Evolutionary conservation across 1,140 invertebrate species (phyloP).

Genomic region (Drosophila jambulina): DNA sequence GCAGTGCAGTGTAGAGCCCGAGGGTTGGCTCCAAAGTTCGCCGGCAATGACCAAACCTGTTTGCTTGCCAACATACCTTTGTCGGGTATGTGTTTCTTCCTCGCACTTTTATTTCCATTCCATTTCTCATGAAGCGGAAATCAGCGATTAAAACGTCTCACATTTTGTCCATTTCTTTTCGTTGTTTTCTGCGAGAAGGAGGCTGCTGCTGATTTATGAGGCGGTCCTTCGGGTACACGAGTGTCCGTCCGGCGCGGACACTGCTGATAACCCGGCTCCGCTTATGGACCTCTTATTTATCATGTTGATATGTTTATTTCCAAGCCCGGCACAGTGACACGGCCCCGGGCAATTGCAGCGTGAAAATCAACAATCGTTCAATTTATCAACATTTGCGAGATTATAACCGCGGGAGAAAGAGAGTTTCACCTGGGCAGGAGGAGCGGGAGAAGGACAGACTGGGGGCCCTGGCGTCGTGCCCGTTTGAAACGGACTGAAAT

Average conservation of each 20-base stretch:
- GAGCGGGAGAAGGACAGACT: background rate
- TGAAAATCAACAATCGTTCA: constrained; percentile 70
- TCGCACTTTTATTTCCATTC: constrained; percentile 34
- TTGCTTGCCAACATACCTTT: constrained; percentile 17
- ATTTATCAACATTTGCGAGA: constrained; percentile 74
- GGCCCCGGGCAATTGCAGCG: constrained; percentile 55
- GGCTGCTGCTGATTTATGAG: constrained; percentile 68
- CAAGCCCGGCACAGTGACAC: constrained; percentile 66
- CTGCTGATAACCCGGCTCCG: constrained; percentile 55
- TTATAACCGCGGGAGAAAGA: constrained; percentile 38
- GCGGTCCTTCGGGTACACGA: constrained; percentile 71
- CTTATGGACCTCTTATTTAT: constrained; percentile 73
- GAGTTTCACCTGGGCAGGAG: constrained; percentile 19
- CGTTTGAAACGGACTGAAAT: constrained; percentile 48
- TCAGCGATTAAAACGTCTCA: constrained; percentile 73
- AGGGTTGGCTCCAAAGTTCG: constrained; percentile 45
- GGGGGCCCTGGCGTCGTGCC: constrained; percentile 31
- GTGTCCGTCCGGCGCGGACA: constrained; percentile 29
- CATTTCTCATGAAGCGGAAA: constrained; percentile 76
- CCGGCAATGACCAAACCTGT: constrained; percentile 44
- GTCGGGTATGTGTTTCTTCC: background rate
- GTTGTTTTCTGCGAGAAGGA: constrained; percentile 5
- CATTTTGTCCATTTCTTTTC: constrained; percentile 42
- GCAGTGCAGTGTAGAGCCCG: constrained; percentile 55
- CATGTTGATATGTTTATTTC: constrained; percentile 79